Conservation (phyloP, 2,113 vertebrate genomes). For the Pelmatolapia mariae region DNA sequence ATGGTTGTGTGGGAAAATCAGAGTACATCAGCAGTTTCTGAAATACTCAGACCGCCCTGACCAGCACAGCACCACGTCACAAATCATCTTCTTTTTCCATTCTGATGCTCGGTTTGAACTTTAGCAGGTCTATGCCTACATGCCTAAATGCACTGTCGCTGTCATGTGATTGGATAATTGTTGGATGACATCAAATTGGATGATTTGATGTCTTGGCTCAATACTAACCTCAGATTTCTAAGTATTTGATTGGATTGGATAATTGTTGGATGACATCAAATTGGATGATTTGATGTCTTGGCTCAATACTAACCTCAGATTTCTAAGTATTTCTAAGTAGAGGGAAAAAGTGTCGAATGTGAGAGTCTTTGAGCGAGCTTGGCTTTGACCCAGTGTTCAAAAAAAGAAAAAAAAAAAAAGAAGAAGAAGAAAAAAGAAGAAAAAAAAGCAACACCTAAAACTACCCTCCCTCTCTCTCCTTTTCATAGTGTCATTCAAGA, state of each 20-base stretch:
- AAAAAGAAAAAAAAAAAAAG: neutral
- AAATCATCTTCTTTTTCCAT: neutral
- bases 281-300: neutral
- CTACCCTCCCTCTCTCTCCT: neutral
- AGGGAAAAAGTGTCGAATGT: neutral
- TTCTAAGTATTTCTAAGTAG: neutral
- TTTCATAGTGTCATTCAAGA: slow-evolving; percentile 28
- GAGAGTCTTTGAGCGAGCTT: neutral
- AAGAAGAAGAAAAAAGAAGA: no score
- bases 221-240: neutral
- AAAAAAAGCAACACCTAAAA: slow-evolving; percentile 11
- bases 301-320: neutral
- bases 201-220: neutral
- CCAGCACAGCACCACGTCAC: neutral
- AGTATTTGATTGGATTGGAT: neutral
- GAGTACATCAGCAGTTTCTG: neutral
- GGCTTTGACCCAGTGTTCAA: slow-evolving; percentile 22
- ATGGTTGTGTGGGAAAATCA: neutral
- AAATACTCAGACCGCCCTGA: neutral
- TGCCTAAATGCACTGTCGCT: neutral
- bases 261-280: neutral
- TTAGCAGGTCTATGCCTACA: neutral
- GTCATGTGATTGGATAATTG: neutral
- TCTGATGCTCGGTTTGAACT: neutral
- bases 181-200: neutral